Base-by-base conservation (phyloP, 2,888 invertebrate genomes). In the Julus scandinavius region DNA sequence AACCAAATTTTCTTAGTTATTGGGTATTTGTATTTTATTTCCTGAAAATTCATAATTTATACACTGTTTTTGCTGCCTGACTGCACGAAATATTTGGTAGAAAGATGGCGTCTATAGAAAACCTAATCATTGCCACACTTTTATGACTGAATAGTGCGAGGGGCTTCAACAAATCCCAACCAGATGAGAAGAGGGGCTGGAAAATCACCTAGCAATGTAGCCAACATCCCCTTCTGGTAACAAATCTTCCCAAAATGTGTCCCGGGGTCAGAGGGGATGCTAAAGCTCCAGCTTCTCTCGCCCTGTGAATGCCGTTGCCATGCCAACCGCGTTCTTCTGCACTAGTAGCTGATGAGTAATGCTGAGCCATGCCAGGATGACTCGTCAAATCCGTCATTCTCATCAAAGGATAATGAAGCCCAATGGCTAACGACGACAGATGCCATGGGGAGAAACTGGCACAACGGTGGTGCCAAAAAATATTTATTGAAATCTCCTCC, bases 171-270 rank as follows among this genome's bases (percentile, higher is more conserved):
- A 72, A 29, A 72, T n/a, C 72, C 20, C 72, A 72, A 72, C 6
- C 72, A 72, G 72, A 72, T 72, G 72, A 72, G 72, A 72, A 72
- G 29, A 17, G 72, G 72, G 72, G 5, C 72, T 54, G 5, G 29
- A 72, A 9, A 29, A 72, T 72, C 29, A 9, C 72, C 20, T 29
- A 54, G 54, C 15, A 11, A 54, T 5, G 20, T 20, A 72, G 72
- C 20, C 20, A 29, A 29, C 72, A 72, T 72, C 29, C 72, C 20
- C 72, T 29, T 6, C 72, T 6, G 29, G 72, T n/a, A 72, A 29
- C 63, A n/a, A 63, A 72, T 72, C 72, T 72, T 72, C 72, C 29
- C 72, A 11, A 72, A 72, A 72, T 20, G 72, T 72, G 72, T 72
- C 72, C 72, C 2, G 72, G 29, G 72, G 72, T 72, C 72, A 72